Conservation (phyloP, 2,113 vertebrate species). For the Osmerus eperlanus region DNA sequence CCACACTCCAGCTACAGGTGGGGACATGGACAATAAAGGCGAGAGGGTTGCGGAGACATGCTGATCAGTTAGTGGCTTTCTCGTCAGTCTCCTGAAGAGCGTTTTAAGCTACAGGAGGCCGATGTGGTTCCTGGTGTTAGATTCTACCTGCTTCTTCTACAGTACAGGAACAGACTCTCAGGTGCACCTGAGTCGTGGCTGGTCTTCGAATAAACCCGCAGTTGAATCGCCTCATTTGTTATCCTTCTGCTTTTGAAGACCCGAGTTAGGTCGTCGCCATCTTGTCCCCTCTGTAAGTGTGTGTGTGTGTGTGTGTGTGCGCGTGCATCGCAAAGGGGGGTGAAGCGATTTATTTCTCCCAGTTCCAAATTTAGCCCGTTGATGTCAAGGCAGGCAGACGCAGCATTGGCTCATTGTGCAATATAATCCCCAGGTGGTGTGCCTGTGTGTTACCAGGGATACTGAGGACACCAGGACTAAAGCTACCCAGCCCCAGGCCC, state of each 20-base stretch:
- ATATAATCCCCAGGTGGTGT: slow-evolving; percentile 67
- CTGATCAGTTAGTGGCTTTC: slow-evolving; percentile 6
- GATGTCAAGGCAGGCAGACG: slow-evolving; percentile 69
- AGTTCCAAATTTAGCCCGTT: slow-evolving; percentile 71
- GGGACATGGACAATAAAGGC: not conserved
- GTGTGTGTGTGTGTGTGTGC: not conserved
- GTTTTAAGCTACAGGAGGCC: no score
- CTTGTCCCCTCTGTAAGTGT: slow-evolving; percentile 28
- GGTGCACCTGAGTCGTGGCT: no score
- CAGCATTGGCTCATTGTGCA: slow-evolving; percentile 69
- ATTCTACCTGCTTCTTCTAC: no score
- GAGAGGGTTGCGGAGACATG: slow-evolving; percentile 18
- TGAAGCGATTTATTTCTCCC: slow-evolving; percentile 66
- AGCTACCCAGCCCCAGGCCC: not conserved
- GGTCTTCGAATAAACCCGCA: no score
- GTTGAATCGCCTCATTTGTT: no score
- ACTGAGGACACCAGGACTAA: slow-evolving; percentile 58
- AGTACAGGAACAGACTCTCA: no score
- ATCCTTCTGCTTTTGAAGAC: not conserved
- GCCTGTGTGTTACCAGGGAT: slow-evolving; percentile 63
- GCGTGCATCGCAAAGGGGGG: slow-evolving; percentile 26
- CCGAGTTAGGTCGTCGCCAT: not conserved
- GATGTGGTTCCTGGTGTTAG: no score
- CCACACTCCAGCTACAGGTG: slow-evolving; percentile 48
- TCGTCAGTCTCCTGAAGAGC: no score